Evolutionary conservation across 2,888 invertebrate species (phyloP), one percentile per base, ranked within the genome.

Genomic region (Oxytorus armatus): DNA sequence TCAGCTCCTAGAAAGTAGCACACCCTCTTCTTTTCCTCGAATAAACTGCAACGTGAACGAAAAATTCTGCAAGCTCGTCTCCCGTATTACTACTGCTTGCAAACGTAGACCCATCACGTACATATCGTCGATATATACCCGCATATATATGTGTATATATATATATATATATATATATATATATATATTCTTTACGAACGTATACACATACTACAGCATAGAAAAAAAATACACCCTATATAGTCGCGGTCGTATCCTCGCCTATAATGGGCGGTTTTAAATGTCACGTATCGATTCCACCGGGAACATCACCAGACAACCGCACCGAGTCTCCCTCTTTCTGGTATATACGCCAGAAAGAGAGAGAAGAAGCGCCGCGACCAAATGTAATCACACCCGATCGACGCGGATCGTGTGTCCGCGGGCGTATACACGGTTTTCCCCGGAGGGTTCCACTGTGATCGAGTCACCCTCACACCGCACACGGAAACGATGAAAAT

Each of bases 241-340:
- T 29, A 51, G 16, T 14, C 7, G 36, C 42, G 11, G n/a, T 55
- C 18, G 42, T 66, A 49, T 10, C 4, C 36, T 47, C 51, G 18
- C 29, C 51, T 51, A 10, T 59, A 76, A 76, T 61, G 29, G 53
- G 42, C 29, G 61, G 53, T 68, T 68, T 61, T 68, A 36, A 68
- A 76, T 42, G 68, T 68, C 75, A 61, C 59, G 61, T 76, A 69
- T 76, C 76, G 69, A 76, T 76, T 76, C 61, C 53, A 23, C 42
- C 29, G 53, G 33, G 44, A 53, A 55, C 53, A 61, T 53, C 61
- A 61, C 49, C n/a, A 29, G 39, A 33, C 72, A 42, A 55, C 29
- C 1, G 18, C 11, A n/a, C 10, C 55, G 44, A 25, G 16, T 42
- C 11, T 44, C 21, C 33, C 10, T 39, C 25, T 68, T 10, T 66